Base-by-base conservation (phyloP, 2,113 vertebrate species). In the Grammomys dolichurus region DNA sequence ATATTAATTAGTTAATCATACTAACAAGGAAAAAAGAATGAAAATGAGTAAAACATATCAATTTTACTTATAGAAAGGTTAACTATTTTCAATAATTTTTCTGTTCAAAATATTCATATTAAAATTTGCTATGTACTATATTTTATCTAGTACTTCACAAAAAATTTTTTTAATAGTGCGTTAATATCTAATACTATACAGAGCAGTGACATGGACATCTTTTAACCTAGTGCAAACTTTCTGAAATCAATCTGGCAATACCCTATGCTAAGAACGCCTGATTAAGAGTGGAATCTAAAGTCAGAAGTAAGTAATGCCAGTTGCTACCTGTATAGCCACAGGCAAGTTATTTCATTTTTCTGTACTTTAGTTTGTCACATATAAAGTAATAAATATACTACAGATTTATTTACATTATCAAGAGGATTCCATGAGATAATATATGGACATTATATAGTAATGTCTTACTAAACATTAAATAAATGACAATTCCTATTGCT, bases 41-140 rank as follows among this genome's bases (percentile, higher is more conserved):
- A 97, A 95, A 65, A 72, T 95, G 33, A 58, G 89, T 91, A 82
- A 89, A 97, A 95, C 92, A 46, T n/a, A 60, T 87, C 19, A 95
- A 69, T 24, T 90, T 90, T 72, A 88, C 82, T 94, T 94, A 51
- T 36, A 87, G 69, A 46, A 94, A 58, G 76, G 43, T 95, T 40
- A 90, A 63, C 54, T 81, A 73, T 87, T 94, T 93, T 84, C 12
- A 97, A 26, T 51, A 95, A 93, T 95, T 94, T 94, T 26, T 65
- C 76, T 70, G 56, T 93, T 96, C 16, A 67, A 89, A 81, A 95
- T n/a, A 11, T 51, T 31, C 46, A 56, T 91, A 96, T 84, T 91
- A 93, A 92, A 95, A 73, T 76, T 72, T 97, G 1, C 28, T 46
- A 94, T 60, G 78, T 89, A 77, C n/a, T 85, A 93, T 67, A 58